These are phyloP conservation scores for Halichoerus grypus DNA, from an alignment of 2,113 vertebrate genomes.

Conservation along the genomic window DNA sequence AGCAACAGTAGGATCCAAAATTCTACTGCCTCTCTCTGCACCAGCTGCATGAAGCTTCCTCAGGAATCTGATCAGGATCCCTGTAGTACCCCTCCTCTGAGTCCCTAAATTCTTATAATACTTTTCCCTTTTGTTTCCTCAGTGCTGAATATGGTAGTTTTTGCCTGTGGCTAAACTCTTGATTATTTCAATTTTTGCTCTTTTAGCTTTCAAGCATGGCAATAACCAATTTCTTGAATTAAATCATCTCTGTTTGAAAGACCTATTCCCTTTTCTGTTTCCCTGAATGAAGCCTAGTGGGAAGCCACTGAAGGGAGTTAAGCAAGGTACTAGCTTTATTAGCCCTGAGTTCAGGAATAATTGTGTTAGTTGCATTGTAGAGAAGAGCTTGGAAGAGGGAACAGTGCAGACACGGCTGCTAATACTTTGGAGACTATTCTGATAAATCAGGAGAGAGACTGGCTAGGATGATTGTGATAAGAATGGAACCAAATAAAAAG, in stretches of 20 bases:
- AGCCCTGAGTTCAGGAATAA: background rate
- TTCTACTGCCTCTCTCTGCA: background rate
- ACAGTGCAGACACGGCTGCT: too few species aligned
- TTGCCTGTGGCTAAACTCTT: background rate
- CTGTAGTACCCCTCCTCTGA: background rate
- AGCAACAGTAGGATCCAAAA: too few species aligned
- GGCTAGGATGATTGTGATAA: background rate
- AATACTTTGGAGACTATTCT: background rate
- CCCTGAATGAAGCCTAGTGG: background rate
- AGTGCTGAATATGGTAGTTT: background rate
- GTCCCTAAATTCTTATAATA: background rate
- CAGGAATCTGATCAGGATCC: background rate
- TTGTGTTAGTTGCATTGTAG: too few species aligned
- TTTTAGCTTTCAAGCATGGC: background rate
- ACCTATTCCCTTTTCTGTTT: background rate
- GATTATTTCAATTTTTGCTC: background rate
- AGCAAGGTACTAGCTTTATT: background rate
- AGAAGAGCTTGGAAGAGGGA: background rate
- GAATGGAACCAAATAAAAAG: background rate
- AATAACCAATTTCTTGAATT: background rate
- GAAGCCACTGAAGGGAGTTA: background rate
- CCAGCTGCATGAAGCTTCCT: background rate
- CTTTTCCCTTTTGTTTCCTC: background rate
- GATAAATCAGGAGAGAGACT: background rate
- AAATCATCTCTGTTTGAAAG: background rate